These are phyloP conservation scores for Nerophis lumbriciformis DNA, from an alignment of 2,113 vertebrate species.

Conservation along the genomic window DNA sequence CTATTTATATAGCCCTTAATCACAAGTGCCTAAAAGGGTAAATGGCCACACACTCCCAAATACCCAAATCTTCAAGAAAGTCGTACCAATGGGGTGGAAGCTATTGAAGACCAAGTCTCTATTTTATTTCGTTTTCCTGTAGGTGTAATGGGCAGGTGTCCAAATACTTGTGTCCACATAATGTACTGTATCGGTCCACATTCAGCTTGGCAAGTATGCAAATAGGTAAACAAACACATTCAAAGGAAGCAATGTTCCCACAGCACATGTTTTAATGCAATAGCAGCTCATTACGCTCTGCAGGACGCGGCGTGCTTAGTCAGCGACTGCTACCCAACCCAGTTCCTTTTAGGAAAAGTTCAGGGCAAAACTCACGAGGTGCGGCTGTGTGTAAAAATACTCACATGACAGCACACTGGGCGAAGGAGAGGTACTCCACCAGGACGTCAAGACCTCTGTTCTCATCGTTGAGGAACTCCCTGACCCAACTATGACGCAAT, in stretches of 20 bases:
- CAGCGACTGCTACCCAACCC: slow-evolving; percentile 40
- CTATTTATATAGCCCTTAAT: too few relatives aligned
- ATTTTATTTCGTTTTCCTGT: not conserved
- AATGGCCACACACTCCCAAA: too few relatives aligned
- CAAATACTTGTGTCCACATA: slow-evolving; percentile 4
- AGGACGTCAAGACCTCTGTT: slow-evolving; percentile 93
- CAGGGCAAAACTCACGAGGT: slow-evolving; percentile 5
- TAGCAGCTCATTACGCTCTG: slow-evolving; percentile 36
- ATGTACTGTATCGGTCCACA: slow-evolving; percentile 17
- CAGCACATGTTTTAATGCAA: slow-evolving; percentile 14
- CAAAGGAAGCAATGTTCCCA: slow-evolving; percentile 23
- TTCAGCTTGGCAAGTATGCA: slow-evolving; percentile 40
- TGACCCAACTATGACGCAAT: slow-evolving; percentile 83
- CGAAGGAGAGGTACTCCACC: slow-evolving; percentile 95
- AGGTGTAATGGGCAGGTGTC: not conserved
- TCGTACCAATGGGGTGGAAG: too few relatives aligned
- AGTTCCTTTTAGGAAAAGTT: slow-evolving; percentile 30
- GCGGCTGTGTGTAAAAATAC: slow-evolving; percentile 52
- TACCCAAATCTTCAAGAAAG: too few relatives aligned
- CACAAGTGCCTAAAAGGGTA: too few relatives aligned
- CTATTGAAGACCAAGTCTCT: too few relatives aligned
- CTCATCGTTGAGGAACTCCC: slow-evolving; percentile 94
- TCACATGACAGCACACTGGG: slow-evolving; percentile 94
- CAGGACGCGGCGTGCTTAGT: slow-evolving; percentile 23
- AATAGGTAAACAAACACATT: slow-evolving; percentile 38